A percentile compares a stretch with the other conserved stretches of the same genome.
Evolutionary conservation across 2,113 vertebrate species (phyloP).

Genomic region (Alaudala cheleensis): DNA sequence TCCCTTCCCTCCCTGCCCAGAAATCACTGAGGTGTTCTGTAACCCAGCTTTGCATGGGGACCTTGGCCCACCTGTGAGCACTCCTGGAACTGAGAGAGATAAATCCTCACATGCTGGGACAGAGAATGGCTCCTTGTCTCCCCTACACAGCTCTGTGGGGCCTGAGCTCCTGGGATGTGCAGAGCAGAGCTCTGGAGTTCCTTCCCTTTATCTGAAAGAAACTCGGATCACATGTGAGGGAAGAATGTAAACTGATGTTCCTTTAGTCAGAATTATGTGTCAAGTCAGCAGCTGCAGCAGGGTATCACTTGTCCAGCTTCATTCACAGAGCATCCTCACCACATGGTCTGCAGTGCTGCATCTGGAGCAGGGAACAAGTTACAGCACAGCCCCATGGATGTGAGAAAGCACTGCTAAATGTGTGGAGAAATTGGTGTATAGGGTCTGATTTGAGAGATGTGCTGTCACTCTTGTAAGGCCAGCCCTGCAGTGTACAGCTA

Average conservation of each 20-base stretch:
- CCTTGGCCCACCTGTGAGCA: not conserved
- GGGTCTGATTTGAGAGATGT: not conserved
- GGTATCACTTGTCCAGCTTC: not conserved
- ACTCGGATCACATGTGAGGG: not conserved
- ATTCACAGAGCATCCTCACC: not conserved
- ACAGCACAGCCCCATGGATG: not conserved
- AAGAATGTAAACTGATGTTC: not conserved
- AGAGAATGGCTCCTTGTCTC: not conserved
- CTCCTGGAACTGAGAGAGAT: not conserved
- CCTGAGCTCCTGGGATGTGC: not conserved
- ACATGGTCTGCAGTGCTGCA: not conserved
- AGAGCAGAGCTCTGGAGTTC: not conserved
- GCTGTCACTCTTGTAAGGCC: not conserved
- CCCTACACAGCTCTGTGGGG: not conserved
- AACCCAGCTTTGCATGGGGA: not conserved
- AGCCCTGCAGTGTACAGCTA: not conserved
- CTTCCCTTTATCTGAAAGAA: not conserved
- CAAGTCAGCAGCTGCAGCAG: not conserved
- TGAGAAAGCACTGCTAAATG: not conserved
- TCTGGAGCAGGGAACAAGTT: not conserved
- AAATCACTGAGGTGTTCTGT: not conserved
- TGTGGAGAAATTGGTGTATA: not conserved
- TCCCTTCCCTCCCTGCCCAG: accelerated
- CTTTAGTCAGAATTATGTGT: not conserved
- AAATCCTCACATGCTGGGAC: not conserved